Evolutionary conservation across 2,797 vertebrate species (phyloP), one percentile per base, ranked within the genome.

Genomic region (Danio albolineatus): DNA sequence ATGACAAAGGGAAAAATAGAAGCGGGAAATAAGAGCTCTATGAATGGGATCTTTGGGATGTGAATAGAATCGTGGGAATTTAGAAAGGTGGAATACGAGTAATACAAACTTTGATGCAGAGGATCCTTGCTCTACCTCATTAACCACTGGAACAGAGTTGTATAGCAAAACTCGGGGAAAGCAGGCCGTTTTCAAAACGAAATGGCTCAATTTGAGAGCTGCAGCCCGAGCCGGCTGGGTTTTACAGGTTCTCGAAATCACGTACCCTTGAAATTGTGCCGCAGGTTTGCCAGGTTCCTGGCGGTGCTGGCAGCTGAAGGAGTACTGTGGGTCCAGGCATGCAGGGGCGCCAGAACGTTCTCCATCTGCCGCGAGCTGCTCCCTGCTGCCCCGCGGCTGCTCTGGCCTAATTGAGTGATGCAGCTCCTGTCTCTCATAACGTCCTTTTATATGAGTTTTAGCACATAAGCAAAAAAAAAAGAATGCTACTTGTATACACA

Each of bases 251-350:
- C 43, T 80, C 59, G 16, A 62, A 83, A 74, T 73, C 72, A 71
- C 59, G 41, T 66, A 67, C 54, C 84, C 84, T 82, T 82, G 75
- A 87, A 84, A 82, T 72, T 67, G 78, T 8, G 69, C 44, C 51
- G 39, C 16, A 17, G 49, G 62, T 53, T 53, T 86, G 83, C 85
- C 85, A 85, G 85, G 71, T 64, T 79, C 79, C 83, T 44, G 21
- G 71, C 38, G n/a, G 70, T 10, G 61, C 66, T 85, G 95, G 95
- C 84, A 96, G 90, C 79, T 93, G 86, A 0, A 93, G 93, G 82
- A 93, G 90, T 0, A 93, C 92, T 79, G 94, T 95, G 92, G 92
- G 89, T 95, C 95, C 87, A 96, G 82, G 83, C 82, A 74, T 83
- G 75, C 72, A 77, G 81, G 69, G 81, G 80, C 28, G 66, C 81